phyloP scores from a whole-genome alignment of 2,888 invertebrate genomes.

The Drosophila setosimentum region DNA sequence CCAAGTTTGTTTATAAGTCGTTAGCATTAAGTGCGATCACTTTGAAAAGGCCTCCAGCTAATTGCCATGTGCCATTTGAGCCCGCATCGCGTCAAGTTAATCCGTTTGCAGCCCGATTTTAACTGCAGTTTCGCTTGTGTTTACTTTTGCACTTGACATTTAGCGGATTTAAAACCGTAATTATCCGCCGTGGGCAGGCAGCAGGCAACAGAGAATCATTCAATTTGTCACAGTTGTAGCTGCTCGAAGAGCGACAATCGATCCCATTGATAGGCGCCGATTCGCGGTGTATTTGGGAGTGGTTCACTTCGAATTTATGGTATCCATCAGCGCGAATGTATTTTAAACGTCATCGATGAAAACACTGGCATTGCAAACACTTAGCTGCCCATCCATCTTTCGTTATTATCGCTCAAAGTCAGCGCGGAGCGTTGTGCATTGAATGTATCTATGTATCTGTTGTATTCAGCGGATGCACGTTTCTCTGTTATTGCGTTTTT shows the following conservation, averaged over 20 bases:
- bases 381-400: slow-evolving; percentile 76
- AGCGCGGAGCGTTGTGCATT: slow-evolving; percentile 38
- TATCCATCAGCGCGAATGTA: slow-evolving; percentile 66
- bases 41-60: slow-evolving; percentile 40
- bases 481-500: slow-evolving; percentile 23
- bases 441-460: slow-evolving; percentile 28
- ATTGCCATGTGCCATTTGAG: slow-evolving; percentile 36
- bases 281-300: slow-evolving; percentile 46
- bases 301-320: slow-evolving; percentile 73
- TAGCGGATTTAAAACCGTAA: slow-evolving; percentile 47
- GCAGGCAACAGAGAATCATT: slow-evolving; percentile 16
- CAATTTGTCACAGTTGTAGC: slow-evolving; percentile 73
- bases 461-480: slow-evolving; percentile 64
- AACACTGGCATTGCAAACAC: slow-evolving; percentile 71
- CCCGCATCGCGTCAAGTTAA: slow-evolving; percentile 51
- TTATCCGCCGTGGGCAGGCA: slow-evolving; percentile 55
- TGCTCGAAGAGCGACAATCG: slow-evolving; percentile 20
- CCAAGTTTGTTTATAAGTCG: slow-evolving; percentile 8
- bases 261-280: slow-evolving; percentile 41
- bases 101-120: slow-evolving; percentile 54
- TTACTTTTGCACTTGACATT: slow-evolving; percentile 50
- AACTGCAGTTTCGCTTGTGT: slow-evolving; percentile 35
- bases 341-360: slow-evolving; percentile 77
- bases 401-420: slow-evolving; percentile 63
- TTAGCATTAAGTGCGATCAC: slow-evolving; percentile 24